phyloP scores from a whole-genome alignment of 1,140 invertebrate genomes.

The Tigriopus japonicus region DNA sequence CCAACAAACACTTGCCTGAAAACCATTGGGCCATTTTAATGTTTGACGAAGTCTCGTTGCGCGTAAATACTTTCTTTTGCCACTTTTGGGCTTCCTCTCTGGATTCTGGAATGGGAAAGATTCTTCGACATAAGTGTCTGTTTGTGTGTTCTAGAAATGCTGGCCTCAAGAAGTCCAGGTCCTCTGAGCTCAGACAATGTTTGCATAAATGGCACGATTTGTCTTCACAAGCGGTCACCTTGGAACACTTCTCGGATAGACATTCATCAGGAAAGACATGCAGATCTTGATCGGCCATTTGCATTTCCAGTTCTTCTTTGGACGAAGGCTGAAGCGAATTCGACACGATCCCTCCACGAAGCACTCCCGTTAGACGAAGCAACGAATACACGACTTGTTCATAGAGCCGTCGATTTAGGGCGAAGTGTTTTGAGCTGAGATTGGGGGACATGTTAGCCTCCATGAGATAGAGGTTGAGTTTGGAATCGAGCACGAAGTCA shows the following conservation, averaged over 20 bases:
- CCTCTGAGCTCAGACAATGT: conserved; percentile 45
- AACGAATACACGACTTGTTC: conserved; percentile 79
- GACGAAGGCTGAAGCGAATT: conserved; percentile 7
- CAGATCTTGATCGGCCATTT: conserved; percentile 56
- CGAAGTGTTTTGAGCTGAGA: conserved; percentile 76
- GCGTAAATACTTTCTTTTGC: conserved; percentile 32
- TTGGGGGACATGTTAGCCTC: conserved; percentile 98
- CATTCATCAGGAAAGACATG: conserved; percentile 53
- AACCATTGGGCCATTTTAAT: conserved; percentile 59
- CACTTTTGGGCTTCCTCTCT: conserved; percentile 23
- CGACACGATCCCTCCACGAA: conserved; percentile 27
- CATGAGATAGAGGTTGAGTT: conserved; percentile 69
- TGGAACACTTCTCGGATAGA: conserved; percentile 32
- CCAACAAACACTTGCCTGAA: conserved; percentile 54
- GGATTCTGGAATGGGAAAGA: conserved; percentile 46
- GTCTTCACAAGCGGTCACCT: conserved; percentile 39
- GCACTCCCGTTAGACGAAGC: conserved; percentile 58
- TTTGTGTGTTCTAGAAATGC: conserved; percentile 60
- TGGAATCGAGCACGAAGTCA: conserved; percentile 75
- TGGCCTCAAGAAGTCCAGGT: conserved; percentile 35
- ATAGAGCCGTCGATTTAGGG: conserved; percentile 52
- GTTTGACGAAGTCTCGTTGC: conserved; percentile 18
- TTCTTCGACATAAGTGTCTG: conserved; percentile 50
- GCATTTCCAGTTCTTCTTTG: conserved; percentile 38
- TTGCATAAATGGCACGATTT: conserved; percentile 63